phyloP scores from a whole-genome alignment of 2,797 vertebrate genomes.

The Anas capensis region DNA sequence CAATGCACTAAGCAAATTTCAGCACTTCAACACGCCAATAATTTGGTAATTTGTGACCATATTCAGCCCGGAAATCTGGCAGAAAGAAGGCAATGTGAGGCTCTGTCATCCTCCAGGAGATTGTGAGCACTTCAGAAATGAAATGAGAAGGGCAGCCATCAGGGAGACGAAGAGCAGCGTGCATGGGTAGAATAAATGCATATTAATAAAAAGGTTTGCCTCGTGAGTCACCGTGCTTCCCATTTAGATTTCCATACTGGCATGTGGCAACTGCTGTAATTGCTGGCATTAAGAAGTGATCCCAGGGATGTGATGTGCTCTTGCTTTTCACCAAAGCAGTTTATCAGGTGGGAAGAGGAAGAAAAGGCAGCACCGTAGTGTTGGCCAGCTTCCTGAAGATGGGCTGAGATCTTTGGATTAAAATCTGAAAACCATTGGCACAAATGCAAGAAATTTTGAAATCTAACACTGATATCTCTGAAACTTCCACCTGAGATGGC shows the following conservation, averaged over 20 bases:
- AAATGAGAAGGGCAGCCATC: neutral
- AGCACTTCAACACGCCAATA: neutral
- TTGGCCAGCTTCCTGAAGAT: neutral
- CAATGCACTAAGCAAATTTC: neutral
- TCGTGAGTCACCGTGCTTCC: neutral
- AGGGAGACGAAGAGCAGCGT: constrained; percentile 25
- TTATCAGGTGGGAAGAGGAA: neutral
- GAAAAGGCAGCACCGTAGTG: neutral
- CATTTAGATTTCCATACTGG: constrained; percentile 14
- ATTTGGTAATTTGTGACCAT: neutral
- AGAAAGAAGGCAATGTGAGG: neutral
- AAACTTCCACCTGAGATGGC: neutral
- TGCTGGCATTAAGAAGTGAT: constrained; percentile 33
- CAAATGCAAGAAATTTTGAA: neutral
- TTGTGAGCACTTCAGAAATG: neutral
- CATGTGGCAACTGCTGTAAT: neutral
- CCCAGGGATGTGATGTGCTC: neutral
- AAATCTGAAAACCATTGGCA: neutral
- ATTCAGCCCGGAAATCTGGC: rapidly evolving
- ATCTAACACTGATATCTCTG: neutral
- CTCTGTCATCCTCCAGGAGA: neutral
- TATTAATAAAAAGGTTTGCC: constrained; percentile 18
- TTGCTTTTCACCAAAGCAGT: neutral
- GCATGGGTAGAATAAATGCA: constrained; percentile 34
- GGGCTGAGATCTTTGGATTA: neutral